Evolutionary conservation across 2,797 vertebrate genomes (phyloP), one percentile per base, ranked within the genome.

Genomic region (Hippoglossus hippoglossus): DNA sequence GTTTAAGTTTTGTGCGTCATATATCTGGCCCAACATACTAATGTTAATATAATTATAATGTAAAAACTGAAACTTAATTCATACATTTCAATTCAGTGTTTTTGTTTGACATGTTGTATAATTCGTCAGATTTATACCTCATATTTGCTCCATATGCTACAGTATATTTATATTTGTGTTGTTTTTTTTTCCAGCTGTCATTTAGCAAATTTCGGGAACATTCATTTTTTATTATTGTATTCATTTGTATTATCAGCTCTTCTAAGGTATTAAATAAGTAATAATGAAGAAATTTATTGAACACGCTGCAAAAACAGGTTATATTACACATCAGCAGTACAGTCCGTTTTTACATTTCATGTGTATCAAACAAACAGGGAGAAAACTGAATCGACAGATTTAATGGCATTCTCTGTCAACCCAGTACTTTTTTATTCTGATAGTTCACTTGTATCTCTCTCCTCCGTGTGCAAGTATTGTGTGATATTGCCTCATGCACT

Each of bases 401-500:
- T 77, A 77, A 85, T 73, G 56, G 60, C 79, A 58, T 81, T 76
- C 75, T 82, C 77, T 78, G 83, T 83, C 88, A 88, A 75, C 71
- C 85, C 65, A 44, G 3, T 71, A 63, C 73, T 84, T 83, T 68
- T 51, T 89, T 79, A 87, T 90, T 89, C 90, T 85, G 82, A 88
- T 76, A 87, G 80, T 87, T 89, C 87, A 81, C 87, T 89, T 71
- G 71, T 82, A 78, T 89, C 82, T 87, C 87, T 75, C 82, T 82
- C 73, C 79, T 82, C 78, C 72, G 81, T 36, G 81, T 86, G 92
- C 90, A 93, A 93, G 78, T 60, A 92, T 93, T 93, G 89, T 91
- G 89, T 84, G 87, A 90, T 92, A 70, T 93, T 93, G 91, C 92
- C 91, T 93, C 91, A 93, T 93, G 85, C 89, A 91, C 89, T 91